Evolutionary conservation across 2,797 vertebrate genomes (phyloP).

Genomic region (Iguana delicatissima): DNA sequence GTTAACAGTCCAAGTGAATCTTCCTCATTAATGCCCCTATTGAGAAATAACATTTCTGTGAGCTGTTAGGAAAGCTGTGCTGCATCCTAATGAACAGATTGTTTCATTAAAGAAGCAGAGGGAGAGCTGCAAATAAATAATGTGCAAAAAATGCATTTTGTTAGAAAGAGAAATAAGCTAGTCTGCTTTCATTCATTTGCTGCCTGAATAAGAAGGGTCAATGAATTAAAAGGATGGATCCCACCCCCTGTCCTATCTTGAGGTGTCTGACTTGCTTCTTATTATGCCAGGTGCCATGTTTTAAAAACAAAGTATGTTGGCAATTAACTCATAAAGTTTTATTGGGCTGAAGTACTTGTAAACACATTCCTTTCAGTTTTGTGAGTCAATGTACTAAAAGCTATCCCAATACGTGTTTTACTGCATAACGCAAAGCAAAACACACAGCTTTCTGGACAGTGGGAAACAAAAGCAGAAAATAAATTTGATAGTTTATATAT

Average conservation of each 20-base stretch:
- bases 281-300: background rate
- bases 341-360: background rate
- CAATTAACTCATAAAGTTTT: background rate
- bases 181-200: background rate
- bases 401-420: background rate
- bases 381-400: background rate
- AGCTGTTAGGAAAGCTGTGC: conserved; percentile 55
- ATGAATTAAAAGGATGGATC: background rate
- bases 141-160: background rate
- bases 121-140: background rate
- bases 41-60: conserved; percentile 54
- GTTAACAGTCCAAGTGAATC: conserved; percentile 55
- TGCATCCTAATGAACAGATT: conserved; percentile 7
- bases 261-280: background rate
- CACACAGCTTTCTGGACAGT: background rate
- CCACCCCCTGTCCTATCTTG: background rate
- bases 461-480: background rate
- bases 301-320: background rate
- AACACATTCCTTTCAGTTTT: background rate
- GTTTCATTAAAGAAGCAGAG: conserved; percentile 17
- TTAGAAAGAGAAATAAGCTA: background rate
- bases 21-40: conserved; percentile 65
- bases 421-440: background rate
- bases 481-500: background rate
- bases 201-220: background rate